A percentile compares a stretch with the other conserved stretches of the same genome.
Evolutionary conservation across 2,888 invertebrate genomes (phyloP).

Genomic region (Macrostomum cliftonense): DNA sequence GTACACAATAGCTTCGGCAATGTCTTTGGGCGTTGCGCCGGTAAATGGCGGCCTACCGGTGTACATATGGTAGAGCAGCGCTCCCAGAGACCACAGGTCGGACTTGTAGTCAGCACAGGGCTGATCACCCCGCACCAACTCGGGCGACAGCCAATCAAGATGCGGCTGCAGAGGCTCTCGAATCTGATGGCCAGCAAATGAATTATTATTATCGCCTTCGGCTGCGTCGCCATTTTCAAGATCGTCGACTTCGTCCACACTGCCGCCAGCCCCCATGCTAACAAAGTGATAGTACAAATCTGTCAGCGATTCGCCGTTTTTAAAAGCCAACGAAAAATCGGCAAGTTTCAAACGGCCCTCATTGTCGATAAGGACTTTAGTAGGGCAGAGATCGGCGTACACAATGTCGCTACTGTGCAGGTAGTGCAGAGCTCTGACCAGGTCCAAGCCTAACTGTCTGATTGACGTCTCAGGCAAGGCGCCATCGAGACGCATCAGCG

Average conservation of each 20-base stretch:
- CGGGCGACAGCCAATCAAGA: constrained; percentile 33
- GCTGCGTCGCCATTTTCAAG: neutral
- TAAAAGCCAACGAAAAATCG: constrained; percentile 34
- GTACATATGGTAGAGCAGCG: constrained; percentile 34
- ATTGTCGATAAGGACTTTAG: constrained; percentile 36
- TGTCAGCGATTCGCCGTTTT: constrained; percentile 34
- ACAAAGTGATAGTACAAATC: constrained; percentile 32
- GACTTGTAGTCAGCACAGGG: constrained; percentile 1
- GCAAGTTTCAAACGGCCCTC: constrained; percentile 32
- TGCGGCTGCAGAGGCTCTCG: constrained; percentile 22
- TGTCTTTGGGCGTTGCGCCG: neutral
- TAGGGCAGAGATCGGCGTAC: constrained; percentile 34
- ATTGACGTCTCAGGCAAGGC: constrained; percentile 33
- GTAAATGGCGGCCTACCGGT: constrained; percentile 20
- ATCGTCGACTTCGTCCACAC: neutral
- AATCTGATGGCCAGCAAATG: too few species aligned
- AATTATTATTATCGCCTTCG: too few species aligned
- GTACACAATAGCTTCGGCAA: constrained; percentile 24
- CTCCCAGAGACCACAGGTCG: constrained; percentile 36
- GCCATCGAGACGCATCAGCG: constrained; percentile 29
- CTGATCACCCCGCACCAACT: constrained; percentile 18
- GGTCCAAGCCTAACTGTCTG: constrained; percentile 26
- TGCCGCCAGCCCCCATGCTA: neutral
- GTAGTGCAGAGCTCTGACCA: constrained; percentile 34
- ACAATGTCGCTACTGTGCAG: constrained; percentile 34